Evolutionary conservation across 2,797 vertebrate genomes (phyloP).

Genomic region (Anas acuta): DNA sequence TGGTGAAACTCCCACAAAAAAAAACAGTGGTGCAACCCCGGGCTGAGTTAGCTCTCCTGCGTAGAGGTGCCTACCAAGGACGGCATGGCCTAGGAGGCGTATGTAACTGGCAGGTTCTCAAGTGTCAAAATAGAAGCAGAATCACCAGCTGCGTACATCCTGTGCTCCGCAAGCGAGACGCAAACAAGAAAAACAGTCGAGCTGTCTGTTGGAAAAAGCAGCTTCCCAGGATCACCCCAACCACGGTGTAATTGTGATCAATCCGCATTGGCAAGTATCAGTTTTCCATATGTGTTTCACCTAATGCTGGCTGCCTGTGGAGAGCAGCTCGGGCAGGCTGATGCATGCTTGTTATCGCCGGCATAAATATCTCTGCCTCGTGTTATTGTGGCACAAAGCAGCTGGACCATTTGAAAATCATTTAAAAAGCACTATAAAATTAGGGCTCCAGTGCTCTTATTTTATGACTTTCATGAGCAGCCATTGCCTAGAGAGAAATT

Average conservation of each 20-base stretch:
- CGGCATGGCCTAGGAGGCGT: not conserved
- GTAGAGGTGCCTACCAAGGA: not conserved
- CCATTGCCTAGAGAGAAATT: constrained; percentile 73
- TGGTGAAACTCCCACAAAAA: not conserved
- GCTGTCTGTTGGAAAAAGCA: not conserved
- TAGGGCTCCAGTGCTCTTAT: constrained; percentile 60
- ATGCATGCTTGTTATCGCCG: constrained; percentile 48
- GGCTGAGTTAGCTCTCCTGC: not conserved
- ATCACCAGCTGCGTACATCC: fast-evolving
- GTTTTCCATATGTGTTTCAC: not conserved
- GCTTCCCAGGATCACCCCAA: not conserved
- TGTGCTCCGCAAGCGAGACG: fast-evolving
- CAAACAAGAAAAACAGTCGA: not conserved
- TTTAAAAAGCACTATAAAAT: constrained; percentile 74
- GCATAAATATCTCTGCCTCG: constrained; percentile 63
- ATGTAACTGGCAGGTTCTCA: constrained; percentile 14
- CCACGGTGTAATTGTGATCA: constrained; percentile 25
- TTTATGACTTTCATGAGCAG: constrained; percentile 63
- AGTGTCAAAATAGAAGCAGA: constrained; percentile 30
- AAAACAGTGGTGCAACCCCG: not conserved
- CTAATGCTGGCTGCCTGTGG: not conserved
- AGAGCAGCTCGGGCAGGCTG: constrained; percentile 20
- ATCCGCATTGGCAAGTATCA: constrained; percentile 14
- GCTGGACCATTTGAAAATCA: constrained; percentile 73
- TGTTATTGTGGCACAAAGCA: constrained; percentile 67